Evolutionary conservation across 2,797 vertebrate genomes (phyloP).

Genomic region (Pseudochaenichthys georgianus): DNA sequence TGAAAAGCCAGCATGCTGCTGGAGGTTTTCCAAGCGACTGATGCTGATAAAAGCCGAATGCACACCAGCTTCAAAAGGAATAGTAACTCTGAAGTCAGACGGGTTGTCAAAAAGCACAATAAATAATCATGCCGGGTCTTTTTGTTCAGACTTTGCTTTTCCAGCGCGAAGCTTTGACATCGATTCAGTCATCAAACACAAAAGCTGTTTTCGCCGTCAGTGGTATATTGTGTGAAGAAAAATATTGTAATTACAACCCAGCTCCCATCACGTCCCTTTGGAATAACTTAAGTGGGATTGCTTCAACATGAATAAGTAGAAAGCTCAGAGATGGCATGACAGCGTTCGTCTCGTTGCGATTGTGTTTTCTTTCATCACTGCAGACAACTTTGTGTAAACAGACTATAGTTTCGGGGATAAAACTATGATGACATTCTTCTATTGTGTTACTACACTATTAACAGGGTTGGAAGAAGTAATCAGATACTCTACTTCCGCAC

Average conservation of each 20-base stretch:
- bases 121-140: slow-evolving; percentile 38
- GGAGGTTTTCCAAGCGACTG: slow-evolving; percentile 32
- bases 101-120: slow-evolving; percentile 49
- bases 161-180: slow-evolving; percentile 34
- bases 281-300: slow-evolving; percentile 32
- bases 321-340: slow-evolving; percentile 7
- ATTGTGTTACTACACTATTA: neutral
- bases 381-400: slow-evolving; percentile 6
- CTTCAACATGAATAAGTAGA: slow-evolving; percentile 20
- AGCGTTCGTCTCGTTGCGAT: slow-evolving; percentile 34
- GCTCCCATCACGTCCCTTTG: slow-evolving; percentile 19
- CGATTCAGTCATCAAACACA: slow-evolving; percentile 54
- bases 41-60: slow-evolving; percentile 43
- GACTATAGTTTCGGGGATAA: slow-evolving; percentile 23
- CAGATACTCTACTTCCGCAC: too few relatives aligned
- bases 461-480: neutral
- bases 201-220: slow-evolving; percentile 45
- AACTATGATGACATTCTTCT: slow-evolving; percentile 23
- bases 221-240: slow-evolving; percentile 14
- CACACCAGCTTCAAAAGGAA: slow-evolving; percentile 25
- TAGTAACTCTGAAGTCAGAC: slow-evolving; percentile 34
- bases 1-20: slow-evolving; percentile 1
- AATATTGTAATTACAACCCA: slow-evolving; percentile 44
- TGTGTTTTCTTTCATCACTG: slow-evolving; percentile 12
- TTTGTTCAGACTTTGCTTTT: slow-evolving; percentile 38